Evolutionary conservation across 1,140 invertebrate species (phyloP).

Genomic region (Bombus balteatus): DNA sequence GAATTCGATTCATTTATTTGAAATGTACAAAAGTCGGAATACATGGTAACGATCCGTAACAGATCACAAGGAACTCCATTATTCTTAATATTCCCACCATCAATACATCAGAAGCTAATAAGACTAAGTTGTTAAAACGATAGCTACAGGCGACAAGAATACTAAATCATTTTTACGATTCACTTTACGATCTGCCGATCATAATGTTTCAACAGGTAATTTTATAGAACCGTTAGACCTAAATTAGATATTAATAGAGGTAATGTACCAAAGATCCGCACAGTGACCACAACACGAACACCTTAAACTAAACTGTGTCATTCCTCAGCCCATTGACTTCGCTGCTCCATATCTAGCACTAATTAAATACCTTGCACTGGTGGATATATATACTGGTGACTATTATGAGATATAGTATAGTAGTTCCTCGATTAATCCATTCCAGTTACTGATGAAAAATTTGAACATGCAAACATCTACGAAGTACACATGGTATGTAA

Average conservation of each 20-base stretch:
- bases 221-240: background rate
- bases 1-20: background rate
- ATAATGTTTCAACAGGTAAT: background rate
- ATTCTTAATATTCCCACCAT: background rate
- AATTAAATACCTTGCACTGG: background rate
- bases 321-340: background rate
- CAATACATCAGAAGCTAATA: background rate
- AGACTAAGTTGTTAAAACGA: background rate
- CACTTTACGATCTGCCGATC: no score
- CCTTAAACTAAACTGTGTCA: background rate
- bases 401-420: background rate
- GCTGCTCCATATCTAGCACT: no score
- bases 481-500: no score
- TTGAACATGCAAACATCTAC: no score
- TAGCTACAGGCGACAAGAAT: background rate
- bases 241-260: constrained; percentile 1
- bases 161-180: no score
- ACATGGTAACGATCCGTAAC: background rate
- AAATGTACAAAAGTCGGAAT: background rate
- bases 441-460: background rate
- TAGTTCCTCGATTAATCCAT: background rate
- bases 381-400: background rate
- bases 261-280: background rate
- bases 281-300: background rate
- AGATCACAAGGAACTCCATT: background rate